phyloP scores from a whole-genome alignment of 2,888 invertebrate genomes.

The Quadroppia sp. region DNA sequence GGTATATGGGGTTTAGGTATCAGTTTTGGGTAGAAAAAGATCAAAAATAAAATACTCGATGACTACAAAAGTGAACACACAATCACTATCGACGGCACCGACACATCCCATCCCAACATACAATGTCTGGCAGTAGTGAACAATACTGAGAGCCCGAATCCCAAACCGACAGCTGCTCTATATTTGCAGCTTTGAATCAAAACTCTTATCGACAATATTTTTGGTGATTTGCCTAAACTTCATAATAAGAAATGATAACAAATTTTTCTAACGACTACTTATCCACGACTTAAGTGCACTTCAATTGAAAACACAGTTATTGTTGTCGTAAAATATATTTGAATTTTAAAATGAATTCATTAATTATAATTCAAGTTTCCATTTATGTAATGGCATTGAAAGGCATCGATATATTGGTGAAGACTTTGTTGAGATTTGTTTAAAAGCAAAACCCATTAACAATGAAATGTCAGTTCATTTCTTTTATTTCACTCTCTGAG shows the following conservation, averaged over 20 bases:
- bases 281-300: not conserved
- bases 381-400: slow-evolving; percentile 17
- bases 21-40: slow-evolving; percentile 7
- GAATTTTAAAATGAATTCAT: not conserved
- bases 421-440: not conserved
- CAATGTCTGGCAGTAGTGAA: not conserved
- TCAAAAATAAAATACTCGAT: slow-evolving; percentile 7
- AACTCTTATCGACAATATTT: slow-evolving; percentile 7
- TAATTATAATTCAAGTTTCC: not conserved
- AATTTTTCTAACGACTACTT: not conserved
- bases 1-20: slow-evolving; percentile 21
- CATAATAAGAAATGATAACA: slow-evolving; percentile 10
- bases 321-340: not conserved
- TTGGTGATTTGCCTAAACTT: not conserved
- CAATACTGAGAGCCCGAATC: not conserved
- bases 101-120: slow-evolving; percentile 6
- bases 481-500: not conserved
- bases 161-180: not conserved
- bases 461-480: not conserved
- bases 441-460: not conserved
- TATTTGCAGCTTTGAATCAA: not conserved
- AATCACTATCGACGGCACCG: not conserved
- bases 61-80: not conserved
- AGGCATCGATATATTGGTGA: not conserved
- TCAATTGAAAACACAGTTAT: not conserved